Base-by-base conservation (phyloP, 64 coral and sea anemone genomes). In the Acropora tenuis region DNA sequence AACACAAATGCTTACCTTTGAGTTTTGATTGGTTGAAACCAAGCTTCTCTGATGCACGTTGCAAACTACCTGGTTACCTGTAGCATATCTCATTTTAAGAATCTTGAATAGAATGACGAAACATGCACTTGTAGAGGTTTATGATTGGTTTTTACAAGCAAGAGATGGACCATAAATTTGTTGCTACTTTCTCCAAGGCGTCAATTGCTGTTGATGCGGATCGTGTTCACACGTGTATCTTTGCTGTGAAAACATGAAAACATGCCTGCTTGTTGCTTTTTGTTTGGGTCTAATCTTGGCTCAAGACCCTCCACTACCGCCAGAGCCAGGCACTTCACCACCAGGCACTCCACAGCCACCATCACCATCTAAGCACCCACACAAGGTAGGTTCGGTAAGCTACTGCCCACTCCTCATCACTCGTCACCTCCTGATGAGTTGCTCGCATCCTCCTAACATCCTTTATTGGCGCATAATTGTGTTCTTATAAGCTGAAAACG, bases 321-420 rank as follows among this genome's bases (percentile, higher is more conserved):
- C 79, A 16, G 55, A 40, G 6, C 78, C 78, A 80, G 30, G 48
- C 15, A 16, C 52, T 55, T 55, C 9, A 9, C 60, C 12, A 13
- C 74, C 74, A 55, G 6, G 6, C 10, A 55, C 5, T 55, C 5
- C 52, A 41, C 48, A 10, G 2, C 57, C 59, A 68, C 80, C 80
- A 44, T 63, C 80, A 11, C 57, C 57, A 20, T 46, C 43, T 6
- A 84, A 84, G 49, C 82, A 84, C 44, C 81, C 81, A 0, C 48
- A 46, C 11, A 8, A 69, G 61, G 82, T 84, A 46, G 67, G 80
- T 67, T 17, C 17, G 1, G 67, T 1, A 43, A 12, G 41, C 42
- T 45, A 1, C 15, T 13, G 15, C 30, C 30, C 30, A 30, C 30
- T 30, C 30, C 30, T 30, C 30, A 30, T 30, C 30, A 30, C 30